Conservation (phyloP, 1,140 invertebrate species). For the Lepidurus apus region DNA sequence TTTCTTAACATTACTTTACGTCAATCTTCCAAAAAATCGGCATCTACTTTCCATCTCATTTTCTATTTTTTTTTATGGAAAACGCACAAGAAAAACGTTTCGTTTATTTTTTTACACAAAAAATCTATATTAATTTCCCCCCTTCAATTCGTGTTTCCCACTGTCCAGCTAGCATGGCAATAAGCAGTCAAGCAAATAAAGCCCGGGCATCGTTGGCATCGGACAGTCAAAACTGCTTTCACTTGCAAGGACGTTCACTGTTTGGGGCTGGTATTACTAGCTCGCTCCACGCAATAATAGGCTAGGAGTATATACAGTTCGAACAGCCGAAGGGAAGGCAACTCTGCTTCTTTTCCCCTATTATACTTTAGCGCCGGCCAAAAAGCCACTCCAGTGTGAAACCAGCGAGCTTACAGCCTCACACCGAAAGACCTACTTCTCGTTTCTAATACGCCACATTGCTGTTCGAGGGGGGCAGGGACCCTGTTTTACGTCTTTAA, state of each 20-base stretch:
- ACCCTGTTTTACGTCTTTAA: no score
- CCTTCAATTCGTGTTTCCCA: background rate
- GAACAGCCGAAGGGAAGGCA: background rate
- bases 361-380: slow-evolving; percentile 5
- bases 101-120: no score
- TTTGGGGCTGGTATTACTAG: background rate
- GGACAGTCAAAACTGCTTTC: slow-evolving; percentile 5
- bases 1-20: background rate
- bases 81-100: no score
- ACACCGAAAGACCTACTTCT: background rate
- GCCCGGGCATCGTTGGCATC: background rate
- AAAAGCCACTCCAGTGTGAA: slow-evolving; percentile 4
- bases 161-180: background rate
- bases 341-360: slow-evolving; percentile 10
- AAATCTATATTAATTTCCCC: background rate
- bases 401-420: slow-evolving; percentile 13
- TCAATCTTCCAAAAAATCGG: background rate
- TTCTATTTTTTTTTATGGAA: no score
- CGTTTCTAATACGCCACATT: slow-evolving; percentile 10
- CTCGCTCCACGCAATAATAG: slow-evolving; percentile 2
- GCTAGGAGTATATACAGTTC: background rate
- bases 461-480: background rate
- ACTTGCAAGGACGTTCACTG: slow-evolving; percentile 18
- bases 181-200: background rate
- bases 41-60: background rate